Percentiles rank a stretch among this genome's conserved stretches.
Evolutionary conservation across 2,888 invertebrate species (phyloP).

Genomic region (Chloroclysta siterata): DNA sequence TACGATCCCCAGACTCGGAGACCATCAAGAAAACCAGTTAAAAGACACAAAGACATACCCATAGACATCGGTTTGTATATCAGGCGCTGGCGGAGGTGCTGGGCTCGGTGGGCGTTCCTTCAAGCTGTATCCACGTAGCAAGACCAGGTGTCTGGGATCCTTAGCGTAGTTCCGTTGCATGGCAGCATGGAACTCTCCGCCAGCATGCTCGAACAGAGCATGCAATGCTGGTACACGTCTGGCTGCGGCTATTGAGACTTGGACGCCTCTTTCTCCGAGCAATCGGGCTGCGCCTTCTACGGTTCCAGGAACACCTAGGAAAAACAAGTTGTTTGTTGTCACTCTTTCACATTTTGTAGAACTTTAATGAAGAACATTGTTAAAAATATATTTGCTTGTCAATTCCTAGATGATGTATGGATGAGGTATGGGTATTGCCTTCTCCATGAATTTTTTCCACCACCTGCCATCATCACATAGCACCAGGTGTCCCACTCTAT

Average conservation of each 20-base stretch:
- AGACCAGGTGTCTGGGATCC: constrained; percentile 92
- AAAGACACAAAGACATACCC: constrained; percentile 52
- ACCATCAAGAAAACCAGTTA: too few relatives aligned
- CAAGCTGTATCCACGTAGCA: constrained; percentile 90
- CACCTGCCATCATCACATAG: too few relatives aligned
- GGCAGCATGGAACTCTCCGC: constrained; percentile 91
- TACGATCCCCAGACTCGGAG: too few relatives aligned
- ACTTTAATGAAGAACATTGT: too few relatives aligned
- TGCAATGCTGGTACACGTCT: constrained; percentile 94
- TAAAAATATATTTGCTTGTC: too few relatives aligned
- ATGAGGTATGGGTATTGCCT: too few relatives aligned
- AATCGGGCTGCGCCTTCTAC: constrained; percentile 93
- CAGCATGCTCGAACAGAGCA: constrained; percentile 95
- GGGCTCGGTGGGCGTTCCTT: constrained; percentile 88
- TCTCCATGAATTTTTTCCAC: too few relatives aligned
- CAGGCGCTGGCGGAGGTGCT: constrained; percentile 82
- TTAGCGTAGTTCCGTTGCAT: constrained; percentile 96
- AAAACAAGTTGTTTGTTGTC: neutral
- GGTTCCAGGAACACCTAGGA: constrained; percentile 73
- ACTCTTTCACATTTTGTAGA: too few relatives aligned
- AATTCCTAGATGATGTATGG: too few relatives aligned
- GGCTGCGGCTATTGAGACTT: constrained; percentile 95
- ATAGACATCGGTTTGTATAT: constrained; percentile 71
- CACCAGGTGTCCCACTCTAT: too few relatives aligned
- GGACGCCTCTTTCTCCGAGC: constrained; percentile 92